Evolutionary conservation across 2,888 invertebrate genomes (phyloP), one percentile per base, ranked within the genome.

Genomic region (Pseudoips prasinana): DNA sequence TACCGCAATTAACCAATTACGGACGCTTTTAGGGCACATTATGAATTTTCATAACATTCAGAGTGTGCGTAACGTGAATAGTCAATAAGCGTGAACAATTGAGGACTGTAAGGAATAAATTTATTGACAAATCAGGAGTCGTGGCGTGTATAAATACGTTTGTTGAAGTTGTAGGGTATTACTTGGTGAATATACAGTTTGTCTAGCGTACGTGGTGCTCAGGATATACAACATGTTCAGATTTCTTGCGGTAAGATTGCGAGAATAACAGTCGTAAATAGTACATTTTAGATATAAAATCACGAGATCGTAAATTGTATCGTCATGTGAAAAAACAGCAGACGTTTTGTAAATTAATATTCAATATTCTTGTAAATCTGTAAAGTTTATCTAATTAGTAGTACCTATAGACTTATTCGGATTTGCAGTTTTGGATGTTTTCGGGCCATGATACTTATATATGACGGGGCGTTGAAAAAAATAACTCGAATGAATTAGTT

Each of bases 1-100:
- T 42, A 41, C 25, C 36, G 46, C 53, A 64, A 67, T 65, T 63
- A 59, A 59, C 46, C 58, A 64, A 66, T 68, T 64, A 63, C 37
- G 27, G 43, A 22, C 43, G 48, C 56, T 65, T 68, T 70, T 56
- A 69, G 67, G 67, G 60, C 66, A 59, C 29, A 64, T 78, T 80
- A 76, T 76, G 78, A 78, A 83, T 80, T 77, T 62, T 14, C 14
- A 14, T 14, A 14, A 43, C 52, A 58, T 46, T 55, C 48, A 34
- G 29, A 46, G 44, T 14, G 43, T 58, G 45, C 43, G 52, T 55
- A 68, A 71, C 49, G 58, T 65, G 78, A 77, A 83, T 83, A 77
- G 46, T 55, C 73, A 82, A 79, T 74, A 54, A 79, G 78, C 81
- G 83, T 84, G 75, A 78, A 69, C 60, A 51, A 55, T 53, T 65